phyloP scores from a whole-genome alignment of 2,113 vertebrate genomes.

The Caloenas nicobarica region DNA sequence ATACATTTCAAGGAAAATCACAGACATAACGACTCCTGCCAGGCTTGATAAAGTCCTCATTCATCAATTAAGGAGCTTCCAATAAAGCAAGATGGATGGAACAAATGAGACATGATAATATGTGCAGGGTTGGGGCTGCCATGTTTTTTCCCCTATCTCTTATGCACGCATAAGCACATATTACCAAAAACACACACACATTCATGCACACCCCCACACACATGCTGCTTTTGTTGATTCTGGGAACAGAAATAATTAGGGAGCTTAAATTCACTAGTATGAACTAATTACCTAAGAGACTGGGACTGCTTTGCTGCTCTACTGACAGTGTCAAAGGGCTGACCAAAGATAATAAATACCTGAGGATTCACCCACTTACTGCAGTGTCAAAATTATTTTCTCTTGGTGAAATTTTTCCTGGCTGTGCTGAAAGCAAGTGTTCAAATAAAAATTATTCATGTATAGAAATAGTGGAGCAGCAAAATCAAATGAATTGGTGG shows the following conservation, averaged over 20 bases:
- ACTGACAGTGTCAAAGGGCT: not conserved
- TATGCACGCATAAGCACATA: accelerated
- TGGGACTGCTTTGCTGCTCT: not conserved
- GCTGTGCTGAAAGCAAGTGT: not conserved
- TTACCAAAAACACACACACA: not conserved
- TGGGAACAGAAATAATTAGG: not conserved
- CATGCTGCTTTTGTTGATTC: not conserved
- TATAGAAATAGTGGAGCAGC: not conserved
- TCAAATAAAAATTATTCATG: not conserved
- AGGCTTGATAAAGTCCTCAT: constrained; percentile 89
- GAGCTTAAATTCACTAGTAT: not conserved
- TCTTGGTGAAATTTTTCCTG: not conserved
- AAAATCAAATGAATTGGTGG: not conserved
- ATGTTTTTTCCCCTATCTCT: not conserved
- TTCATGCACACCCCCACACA: not conserved
- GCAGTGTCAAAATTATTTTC: not conserved
- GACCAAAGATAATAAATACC: not conserved
- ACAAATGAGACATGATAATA: constrained; percentile 75
- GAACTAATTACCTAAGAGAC: not conserved
- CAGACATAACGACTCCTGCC: constrained; percentile 86
- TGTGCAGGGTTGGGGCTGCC: not conserved
- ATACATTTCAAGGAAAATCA: constrained; percentile 89
- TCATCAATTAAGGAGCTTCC: constrained; percentile 87
- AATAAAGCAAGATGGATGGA: constrained; percentile 76
- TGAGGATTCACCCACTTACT: not conserved